These are phyloP conservation scores for Phasia obesa DNA, from an alignment of 2,888 invertebrate genomes.

Conservation along the genomic window DNA sequence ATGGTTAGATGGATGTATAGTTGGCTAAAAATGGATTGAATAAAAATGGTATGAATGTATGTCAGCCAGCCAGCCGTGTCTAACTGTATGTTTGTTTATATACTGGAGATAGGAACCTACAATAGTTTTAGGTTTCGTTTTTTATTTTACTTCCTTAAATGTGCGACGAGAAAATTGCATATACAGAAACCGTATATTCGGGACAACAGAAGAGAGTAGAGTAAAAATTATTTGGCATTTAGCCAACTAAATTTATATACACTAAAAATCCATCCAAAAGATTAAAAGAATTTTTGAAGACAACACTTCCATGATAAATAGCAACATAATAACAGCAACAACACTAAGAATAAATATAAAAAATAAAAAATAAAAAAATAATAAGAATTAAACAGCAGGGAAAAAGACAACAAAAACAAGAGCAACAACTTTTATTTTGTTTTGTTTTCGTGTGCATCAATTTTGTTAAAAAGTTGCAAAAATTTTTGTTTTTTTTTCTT, in stretches of 20 bases:
- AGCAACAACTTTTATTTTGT: constrained; percentile 52
- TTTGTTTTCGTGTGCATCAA: constrained; percentile 66
- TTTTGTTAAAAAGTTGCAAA: constrained; percentile 59
- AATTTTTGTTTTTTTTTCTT: constrained; percentile 44
- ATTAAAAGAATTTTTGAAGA: constrained; percentile 70
- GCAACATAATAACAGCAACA: constrained; percentile 34
- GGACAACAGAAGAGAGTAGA: constrained; percentile 57
- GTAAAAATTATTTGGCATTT: constrained; percentile 70
- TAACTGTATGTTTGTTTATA: background rate
- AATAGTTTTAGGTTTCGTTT: constrained; percentile 36
- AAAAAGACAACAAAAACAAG: constrained; percentile 4
- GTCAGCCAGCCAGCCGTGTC: constrained; percentile 42
- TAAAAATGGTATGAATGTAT: constrained; percentile 12
- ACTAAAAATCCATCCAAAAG: constrained; percentile 69
- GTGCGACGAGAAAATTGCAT: constrained; percentile 20
- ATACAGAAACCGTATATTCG: constrained; percentile 55
- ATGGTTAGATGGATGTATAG: constrained; percentile 48
- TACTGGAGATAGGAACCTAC: constrained; percentile 27
- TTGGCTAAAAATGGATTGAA: constrained; percentile 51
- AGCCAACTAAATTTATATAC: constrained; percentile 70
- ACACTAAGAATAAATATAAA: constrained; percentile 19
- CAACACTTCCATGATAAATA: constrained; percentile 66
- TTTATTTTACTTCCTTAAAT: constrained; percentile 31
- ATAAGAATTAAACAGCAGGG: constrained; percentile 49
- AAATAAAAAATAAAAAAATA: constrained; percentile 23